Evolutionary conservation across 2,797 vertebrate species (phyloP).

Genomic region (Trichosurus vulpecula): DNA sequence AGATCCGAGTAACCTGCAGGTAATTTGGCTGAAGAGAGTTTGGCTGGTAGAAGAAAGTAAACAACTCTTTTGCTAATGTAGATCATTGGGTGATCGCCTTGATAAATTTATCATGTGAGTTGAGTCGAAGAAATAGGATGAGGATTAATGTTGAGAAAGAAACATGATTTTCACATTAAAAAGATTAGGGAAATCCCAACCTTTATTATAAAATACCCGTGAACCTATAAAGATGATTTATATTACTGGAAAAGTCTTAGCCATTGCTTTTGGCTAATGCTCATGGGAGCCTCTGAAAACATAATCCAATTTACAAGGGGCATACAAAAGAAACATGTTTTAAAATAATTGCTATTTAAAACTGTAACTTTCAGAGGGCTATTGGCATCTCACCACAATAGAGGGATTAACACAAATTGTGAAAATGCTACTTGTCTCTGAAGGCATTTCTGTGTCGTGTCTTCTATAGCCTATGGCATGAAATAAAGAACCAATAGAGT

Average conservation of each 20-base stretch:
- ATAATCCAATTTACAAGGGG: slow-evolving; percentile 79
- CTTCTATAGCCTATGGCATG: slow-evolving; percentile 4
- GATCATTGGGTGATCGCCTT: slow-evolving; percentile 72
- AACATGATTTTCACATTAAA: slow-evolving; percentile 82
- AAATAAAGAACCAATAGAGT: slow-evolving; percentile 51
- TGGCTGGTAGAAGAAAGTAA: slow-evolving; percentile 65
- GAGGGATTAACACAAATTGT: slow-evolving; percentile 70
- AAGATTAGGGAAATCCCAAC: slow-evolving; percentile 80
- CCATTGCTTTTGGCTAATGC: slow-evolving; percentile 72
- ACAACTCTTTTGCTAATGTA: slow-evolving; percentile 53
- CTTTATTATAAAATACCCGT: slow-evolving; percentile 80
- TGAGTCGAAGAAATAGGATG: slow-evolving; percentile 67
- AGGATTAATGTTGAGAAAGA: slow-evolving; percentile 77
- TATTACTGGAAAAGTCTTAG: slow-evolving; percentile 76
- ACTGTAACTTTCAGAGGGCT: slow-evolving; percentile 68
- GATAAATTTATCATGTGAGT: slow-evolving; percentile 75
- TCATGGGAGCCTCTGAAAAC: slow-evolving; percentile 74
- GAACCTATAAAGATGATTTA: slow-evolving; percentile 80
- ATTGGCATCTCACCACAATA: slow-evolving; percentile 70
- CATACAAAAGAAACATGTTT: slow-evolving; percentile 75
- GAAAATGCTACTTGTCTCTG: slow-evolving; percentile 57
- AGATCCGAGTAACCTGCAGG: slow-evolving; percentile 13
- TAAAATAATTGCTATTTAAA: slow-evolving; percentile 79
- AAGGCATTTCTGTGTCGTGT: slow-evolving; percentile 24
- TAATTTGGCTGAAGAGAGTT: slow-evolving; percentile 58